Evolutionary conservation across 2,888 invertebrate species (phyloP), one percentile per base, ranked within the genome.

Genomic region (Invenusta paracnida): DNA sequence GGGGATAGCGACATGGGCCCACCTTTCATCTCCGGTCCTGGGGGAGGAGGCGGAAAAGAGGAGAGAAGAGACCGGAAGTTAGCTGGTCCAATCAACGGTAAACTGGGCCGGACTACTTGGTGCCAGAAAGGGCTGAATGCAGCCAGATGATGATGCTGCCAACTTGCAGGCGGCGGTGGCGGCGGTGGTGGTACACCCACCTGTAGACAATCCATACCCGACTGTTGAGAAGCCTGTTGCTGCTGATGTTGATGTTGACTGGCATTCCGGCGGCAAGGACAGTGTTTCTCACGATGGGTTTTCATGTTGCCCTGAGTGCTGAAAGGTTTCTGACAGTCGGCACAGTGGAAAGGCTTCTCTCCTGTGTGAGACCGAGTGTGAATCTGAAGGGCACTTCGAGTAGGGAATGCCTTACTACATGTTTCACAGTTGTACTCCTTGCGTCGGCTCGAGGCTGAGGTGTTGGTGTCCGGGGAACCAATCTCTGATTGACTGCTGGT

Each of bases 271-370:
- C 82, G 82, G 28, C 29, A 29, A 17, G 84, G 84, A 79, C 84
- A 84, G 73, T 84, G 84, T 83, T 81, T 67, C 30, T 81, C 73
- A 0, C 67, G 23, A 28, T 84, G 84, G 5, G 84, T 81, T 29
- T 84, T 67, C 84, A 84, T 84, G 82, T 84, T 84, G 82, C 84
- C 84, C 11, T 84, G 84, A 23, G 84, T 84, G 81, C 73, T 79
- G 66, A 84, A 84, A 0, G 73, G 11, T 28, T 84, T 84, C 66
- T 28, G n/a, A 17, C 84, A 84, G 29, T 66, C 81, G 0, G 66
- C 73, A 29, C 84, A 84, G 30, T 81, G 11, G 81, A 31, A 84
- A 0, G 84, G 84, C 66, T 84, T 84, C 28, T 84, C 84, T 0
- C 84, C 84, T 1, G 84, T 84, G 73, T 84, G 84, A 23, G 84